Evolutionary conservation across 2,113 vertebrate species (phyloP).

Genomic region (Leptobrachium leishanense): DNA sequence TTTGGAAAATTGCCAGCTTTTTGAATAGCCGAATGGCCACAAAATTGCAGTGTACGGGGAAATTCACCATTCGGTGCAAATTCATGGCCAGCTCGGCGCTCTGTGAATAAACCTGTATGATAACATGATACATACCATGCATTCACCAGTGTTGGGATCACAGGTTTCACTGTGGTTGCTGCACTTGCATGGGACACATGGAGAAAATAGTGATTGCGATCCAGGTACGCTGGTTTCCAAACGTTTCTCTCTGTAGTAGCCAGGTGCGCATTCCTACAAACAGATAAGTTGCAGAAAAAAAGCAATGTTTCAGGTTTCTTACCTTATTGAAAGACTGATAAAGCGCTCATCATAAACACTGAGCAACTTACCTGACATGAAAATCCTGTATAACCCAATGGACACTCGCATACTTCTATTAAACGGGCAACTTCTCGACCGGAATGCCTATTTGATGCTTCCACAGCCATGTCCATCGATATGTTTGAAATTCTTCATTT

Average conservation of each 20-base stretch:
- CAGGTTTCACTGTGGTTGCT: slow-evolving; percentile 86
- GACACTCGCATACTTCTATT: slow-evolving; percentile 85
- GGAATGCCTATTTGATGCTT: slow-evolving; percentile 59
- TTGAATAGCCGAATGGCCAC: too few species aligned
- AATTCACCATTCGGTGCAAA: too few species aligned
- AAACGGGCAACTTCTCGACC: slow-evolving; percentile 60
- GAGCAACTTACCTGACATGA: slow-evolving; percentile 86
- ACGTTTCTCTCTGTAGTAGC: slow-evolving; percentile 74
- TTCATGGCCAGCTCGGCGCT: too few species aligned
- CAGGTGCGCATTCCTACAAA: slow-evolving; percentile 80
- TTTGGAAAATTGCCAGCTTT: too few species aligned
- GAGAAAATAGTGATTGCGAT: slow-evolving; percentile 54
- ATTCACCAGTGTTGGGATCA: slow-evolving; percentile 78
- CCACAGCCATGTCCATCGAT: slow-evolving; percentile 80
- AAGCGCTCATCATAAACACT: not conserved
- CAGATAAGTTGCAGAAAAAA: not conserved
- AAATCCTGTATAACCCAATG: slow-evolving; percentile 79
- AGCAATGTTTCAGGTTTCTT: not conserved
- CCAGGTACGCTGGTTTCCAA: slow-evolving; percentile 56
- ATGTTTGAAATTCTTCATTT: slow-evolving; percentile 83
- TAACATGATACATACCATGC: slow-evolving; percentile 73
- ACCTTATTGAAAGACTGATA: not conserved
- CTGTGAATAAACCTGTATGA: not conserved
- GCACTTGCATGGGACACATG: slow-evolving; percentile 84
- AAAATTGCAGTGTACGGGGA: too few species aligned